A percentile compares a stretch with the other conserved stretches of the same genome.
These are phyloP conservation scores for Pygathrix nemaeus DNA, from an alignment of 2,113 vertebrate genomes.

Conservation along the genomic window DNA sequence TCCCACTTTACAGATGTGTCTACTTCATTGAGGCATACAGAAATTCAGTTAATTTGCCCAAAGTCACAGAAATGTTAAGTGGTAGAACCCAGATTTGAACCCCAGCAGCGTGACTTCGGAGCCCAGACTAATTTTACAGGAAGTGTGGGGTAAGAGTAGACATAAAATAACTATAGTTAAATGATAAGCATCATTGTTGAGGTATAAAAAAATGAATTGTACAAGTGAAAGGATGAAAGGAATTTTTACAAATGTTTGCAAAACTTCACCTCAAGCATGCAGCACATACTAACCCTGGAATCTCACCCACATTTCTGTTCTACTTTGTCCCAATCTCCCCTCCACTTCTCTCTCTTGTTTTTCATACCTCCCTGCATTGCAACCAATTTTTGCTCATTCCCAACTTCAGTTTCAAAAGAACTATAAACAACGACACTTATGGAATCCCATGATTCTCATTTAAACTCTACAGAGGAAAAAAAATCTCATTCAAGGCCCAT, in stretches of 20 bases:
- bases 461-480: background rate
- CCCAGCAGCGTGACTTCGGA: background rate
- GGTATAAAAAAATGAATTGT: background rate
- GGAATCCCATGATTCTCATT: background rate
- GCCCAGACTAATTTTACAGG: background rate
- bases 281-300: background rate
- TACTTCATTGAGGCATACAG: background rate
- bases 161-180: background rate
- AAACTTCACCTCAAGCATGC: background rate
- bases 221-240: background rate
- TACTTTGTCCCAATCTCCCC: background rate
- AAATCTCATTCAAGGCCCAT: background rate
- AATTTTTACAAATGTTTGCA: background rate
- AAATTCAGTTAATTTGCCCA: background rate
- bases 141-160: background rate
- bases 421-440: background rate
- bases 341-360: background rate
- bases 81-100: background rate
- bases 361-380: background rate
- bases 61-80: background rate
- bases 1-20: background rate
- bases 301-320: background rate
- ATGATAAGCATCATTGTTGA: background rate
- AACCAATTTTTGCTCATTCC: background rate
- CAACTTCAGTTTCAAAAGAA: background rate